Percentiles rank a stretch among this genome's conserved stretches.
Conservation (phyloP, 2,113 vertebrate genomes). For the Mesitornis unicolor region DNA sequence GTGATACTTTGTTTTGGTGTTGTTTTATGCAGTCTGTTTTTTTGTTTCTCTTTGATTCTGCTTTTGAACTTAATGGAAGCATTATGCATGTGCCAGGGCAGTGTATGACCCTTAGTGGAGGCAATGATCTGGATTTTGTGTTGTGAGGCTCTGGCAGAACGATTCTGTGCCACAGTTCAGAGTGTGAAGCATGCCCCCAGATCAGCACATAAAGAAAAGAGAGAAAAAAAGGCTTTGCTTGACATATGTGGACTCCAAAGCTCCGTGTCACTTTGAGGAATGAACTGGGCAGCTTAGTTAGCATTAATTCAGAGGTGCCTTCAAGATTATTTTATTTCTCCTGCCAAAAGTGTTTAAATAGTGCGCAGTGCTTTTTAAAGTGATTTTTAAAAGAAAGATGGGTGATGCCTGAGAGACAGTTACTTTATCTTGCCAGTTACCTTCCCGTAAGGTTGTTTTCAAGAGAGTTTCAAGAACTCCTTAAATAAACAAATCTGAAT, state of each 20-base stretch:
- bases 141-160: not conserved
- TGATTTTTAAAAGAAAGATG: not conserved
- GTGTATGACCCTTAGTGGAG: not conserved
- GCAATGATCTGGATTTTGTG: not conserved
- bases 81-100: not conserved
- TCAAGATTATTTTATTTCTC: slow-evolving; percentile 30
- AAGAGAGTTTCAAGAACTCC: not conserved
- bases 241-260: not conserved
- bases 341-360: not conserved
- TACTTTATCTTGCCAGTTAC: not conserved
- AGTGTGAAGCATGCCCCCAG: not conserved
- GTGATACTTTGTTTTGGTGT: not conserved
- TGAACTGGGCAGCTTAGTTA: not conserved
- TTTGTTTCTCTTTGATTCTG: not conserved
- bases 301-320: slow-evolving; percentile 1
- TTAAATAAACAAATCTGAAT: not conserved
- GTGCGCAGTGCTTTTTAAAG: not conserved
- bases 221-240: not conserved
- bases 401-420: not conserved
- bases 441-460: not conserved
- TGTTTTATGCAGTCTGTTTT: not conserved
- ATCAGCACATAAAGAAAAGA: not conserved
- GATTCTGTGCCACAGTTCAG: not conserved
- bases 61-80: not conserved
- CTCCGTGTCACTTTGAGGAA: not conserved